Base-by-base conservation (phyloP, 2,113 vertebrate species). In the Kobus ellipsiprymnus region DNA sequence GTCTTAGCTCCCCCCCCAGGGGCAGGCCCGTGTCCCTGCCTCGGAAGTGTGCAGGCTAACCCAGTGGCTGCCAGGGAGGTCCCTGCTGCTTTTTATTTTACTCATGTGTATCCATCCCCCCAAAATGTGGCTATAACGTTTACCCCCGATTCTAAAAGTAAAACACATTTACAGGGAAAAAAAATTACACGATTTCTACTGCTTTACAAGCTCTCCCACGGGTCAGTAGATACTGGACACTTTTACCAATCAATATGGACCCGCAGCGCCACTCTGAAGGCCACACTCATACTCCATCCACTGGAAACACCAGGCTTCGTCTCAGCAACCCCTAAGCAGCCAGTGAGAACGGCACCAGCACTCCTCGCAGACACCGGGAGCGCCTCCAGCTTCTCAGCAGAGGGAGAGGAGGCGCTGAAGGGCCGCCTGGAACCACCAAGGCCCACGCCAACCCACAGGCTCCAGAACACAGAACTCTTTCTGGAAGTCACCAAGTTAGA, bases 101-200 rank as follows among this genome's bases (percentile, higher is more conserved):
- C 36, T 30, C 2, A 1, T 60, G 59, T 90, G 59, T 59, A 54
- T 50, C 16, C 6, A 4, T 23, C 17, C 60, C 48, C 40, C 0
- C 6, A 60, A 91, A 87, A 90, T 64, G 46, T n/a, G 7, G 25
- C 19, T 86, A 10, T 25, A 88, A 55, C 13, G 52, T 74, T 59
- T 5, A 4, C 7, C 64, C n/a, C 80, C 54, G 13, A 90, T 91
- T 82, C 84, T 91, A 30, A 81, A 96, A 88, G 57, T 83, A 64
- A 83, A 40, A 10, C 3, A 92, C 36, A 6, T 36, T 90, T 19
- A 81, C 3, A 54, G 67, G 59, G 55, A 67, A 93, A 91, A 84
- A 21, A 21, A 15, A 71, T 44, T 78, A 27, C 12, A 15, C 6
- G 59, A 21, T 5, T 81, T 57, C 82, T 9, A 88, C 14, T 57